Percentiles rank a stretch among this genome's conserved stretches.
Conservation (phyloP, 2,113 vertebrate genomes). For the Thermophis baileyi region DNA sequence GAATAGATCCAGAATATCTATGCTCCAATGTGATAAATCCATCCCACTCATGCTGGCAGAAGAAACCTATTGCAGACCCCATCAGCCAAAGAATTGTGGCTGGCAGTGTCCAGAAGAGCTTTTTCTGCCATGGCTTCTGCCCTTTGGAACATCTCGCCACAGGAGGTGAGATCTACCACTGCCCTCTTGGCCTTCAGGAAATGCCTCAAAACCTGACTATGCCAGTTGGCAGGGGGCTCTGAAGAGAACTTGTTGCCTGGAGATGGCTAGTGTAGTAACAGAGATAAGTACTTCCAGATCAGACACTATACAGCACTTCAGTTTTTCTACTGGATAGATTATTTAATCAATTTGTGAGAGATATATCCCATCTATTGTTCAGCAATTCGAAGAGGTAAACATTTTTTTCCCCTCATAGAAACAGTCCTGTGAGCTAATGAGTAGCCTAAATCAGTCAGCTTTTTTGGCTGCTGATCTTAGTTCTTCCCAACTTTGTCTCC, state of each 20-base stretch:
- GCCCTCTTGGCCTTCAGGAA: not conserved
- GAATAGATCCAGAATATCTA: not conserved
- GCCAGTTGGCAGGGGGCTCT: not conserved
- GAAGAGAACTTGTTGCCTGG: not conserved
- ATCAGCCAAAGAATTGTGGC: not conserved
- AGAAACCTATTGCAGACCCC: not conserved
- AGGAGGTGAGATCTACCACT: not conserved
- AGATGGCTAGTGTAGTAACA: not conserved
- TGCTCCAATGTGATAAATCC: not conserved
- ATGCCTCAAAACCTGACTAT: not conserved
- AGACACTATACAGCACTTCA: not conserved
- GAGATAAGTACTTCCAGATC: not conserved
- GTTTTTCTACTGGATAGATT: not conserved
- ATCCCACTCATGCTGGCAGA: not conserved
- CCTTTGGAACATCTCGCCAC: not conserved
- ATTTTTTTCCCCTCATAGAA: not conserved
- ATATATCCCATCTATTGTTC: not conserved
- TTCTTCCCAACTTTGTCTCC: not conserved
- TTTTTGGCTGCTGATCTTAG: not conserved
- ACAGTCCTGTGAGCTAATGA: not conserved
- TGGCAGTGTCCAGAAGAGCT: not conserved
- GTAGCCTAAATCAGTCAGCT: not conserved
- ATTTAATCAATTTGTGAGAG: not conserved
- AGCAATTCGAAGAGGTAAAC: not conserved
- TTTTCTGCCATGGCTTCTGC: not conserved